These are phyloP conservation scores for Microcebus jonahi DNA, from an alignment of 2,113 vertebrate species.

Conservation along the genomic window DNA sequence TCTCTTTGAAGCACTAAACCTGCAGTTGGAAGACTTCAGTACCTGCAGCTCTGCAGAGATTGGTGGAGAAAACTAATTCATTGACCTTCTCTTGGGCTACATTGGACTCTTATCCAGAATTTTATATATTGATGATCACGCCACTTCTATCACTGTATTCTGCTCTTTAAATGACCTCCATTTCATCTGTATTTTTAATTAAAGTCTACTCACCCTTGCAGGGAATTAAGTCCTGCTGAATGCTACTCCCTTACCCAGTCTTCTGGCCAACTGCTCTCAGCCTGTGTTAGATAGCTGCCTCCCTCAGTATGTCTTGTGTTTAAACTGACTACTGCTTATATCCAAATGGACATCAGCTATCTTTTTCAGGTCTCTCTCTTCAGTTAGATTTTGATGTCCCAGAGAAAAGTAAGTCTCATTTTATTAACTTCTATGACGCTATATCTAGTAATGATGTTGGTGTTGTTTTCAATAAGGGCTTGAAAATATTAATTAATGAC, in stretches of 20 bases:
- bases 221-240: too few species aligned
- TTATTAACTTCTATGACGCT: not conserved
- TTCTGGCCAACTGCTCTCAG: accelerated
- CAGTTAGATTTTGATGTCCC: not conserved
- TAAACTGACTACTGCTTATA: not conserved
- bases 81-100: not conserved
- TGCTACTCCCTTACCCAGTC: not conserved
- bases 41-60: not conserved
- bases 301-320: not conserved
- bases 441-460: not conserved
- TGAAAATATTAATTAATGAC: not conserved
- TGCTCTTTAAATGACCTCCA: too few species aligned
- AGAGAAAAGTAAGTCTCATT: not conserved
- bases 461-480: not conserved
- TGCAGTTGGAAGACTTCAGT: not conserved
- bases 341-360: not conserved
- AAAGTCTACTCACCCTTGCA: not conserved
- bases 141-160: not conserved
- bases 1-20: not conserved
- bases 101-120: too few species aligned
- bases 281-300: not conserved
- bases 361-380: not conserved
- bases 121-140: too few species aligned
- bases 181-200: not conserved
- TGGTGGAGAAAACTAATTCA: not conserved